Conservation (phyloP, 2,797 vertebrate species). For the Vipera ursinii region DNA sequence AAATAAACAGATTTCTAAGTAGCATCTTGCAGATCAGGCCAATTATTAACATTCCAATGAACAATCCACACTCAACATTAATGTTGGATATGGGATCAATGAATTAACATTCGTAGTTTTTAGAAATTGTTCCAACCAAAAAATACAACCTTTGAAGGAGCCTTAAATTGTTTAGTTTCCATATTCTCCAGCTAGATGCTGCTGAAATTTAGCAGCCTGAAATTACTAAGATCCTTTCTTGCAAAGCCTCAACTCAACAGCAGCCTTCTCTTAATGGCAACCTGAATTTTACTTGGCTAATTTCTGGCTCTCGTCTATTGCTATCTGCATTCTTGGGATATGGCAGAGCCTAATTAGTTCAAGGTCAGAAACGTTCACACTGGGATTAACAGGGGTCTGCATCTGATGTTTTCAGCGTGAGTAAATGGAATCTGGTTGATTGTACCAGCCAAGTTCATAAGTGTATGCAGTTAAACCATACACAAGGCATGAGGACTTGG, state of each 20-base stretch:
- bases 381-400: background rate
- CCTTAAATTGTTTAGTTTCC: background rate
- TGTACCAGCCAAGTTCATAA: background rate
- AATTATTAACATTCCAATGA: background rate
- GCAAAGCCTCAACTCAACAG: background rate
- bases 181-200: background rate
- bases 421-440: background rate
- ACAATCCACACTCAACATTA: background rate
- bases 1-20: background rate
- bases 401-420: background rate
- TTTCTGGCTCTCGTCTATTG: background rate
- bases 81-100: background rate
- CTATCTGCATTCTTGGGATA: background rate
- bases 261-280: background rate
- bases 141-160: background rate
- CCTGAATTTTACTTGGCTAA: background rate
- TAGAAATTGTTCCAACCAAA: background rate
- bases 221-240: background rate
- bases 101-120: background rate
- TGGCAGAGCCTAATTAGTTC: background rate
- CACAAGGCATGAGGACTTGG: background rate
- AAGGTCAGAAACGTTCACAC: background rate
- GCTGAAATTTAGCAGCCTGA: background rate
- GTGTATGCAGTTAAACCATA: background rate
- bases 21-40: background rate